Conservation (phyloP, 92 coral and sea anemone genomes). For the Paragorgia papillata region DNA sequence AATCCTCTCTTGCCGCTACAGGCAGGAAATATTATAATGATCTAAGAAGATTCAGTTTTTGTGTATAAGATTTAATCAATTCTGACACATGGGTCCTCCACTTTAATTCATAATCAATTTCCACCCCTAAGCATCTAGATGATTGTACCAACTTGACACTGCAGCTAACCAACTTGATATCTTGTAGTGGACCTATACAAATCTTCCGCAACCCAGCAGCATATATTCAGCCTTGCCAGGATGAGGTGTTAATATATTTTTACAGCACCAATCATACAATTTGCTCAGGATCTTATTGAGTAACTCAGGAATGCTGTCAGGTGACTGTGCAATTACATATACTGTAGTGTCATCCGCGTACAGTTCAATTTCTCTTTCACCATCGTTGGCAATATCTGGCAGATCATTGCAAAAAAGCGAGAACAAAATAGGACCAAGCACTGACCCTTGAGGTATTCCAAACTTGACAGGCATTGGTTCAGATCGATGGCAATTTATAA, state of each 20-base stretch:
- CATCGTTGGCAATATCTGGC: too few relatives aligned
- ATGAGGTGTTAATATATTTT: too few relatives aligned
- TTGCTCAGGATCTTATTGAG: too few relatives aligned
- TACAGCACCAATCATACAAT: too few relatives aligned
- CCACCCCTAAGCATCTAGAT: constrained; percentile 43
- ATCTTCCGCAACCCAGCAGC: constrained; percentile 31
- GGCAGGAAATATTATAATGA: too few relatives aligned
- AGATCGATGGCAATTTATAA: constrained; percentile 2
- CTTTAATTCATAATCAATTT: constrained; percentile 34
- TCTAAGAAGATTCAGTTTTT: too few relatives aligned
- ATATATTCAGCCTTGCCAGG: constrained; percentile 31
- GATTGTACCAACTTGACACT: constrained; percentile 14
- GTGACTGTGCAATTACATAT: too few relatives aligned
- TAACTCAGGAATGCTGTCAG: too few relatives aligned
- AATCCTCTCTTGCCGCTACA: too few relatives aligned
- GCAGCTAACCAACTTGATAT: constrained; percentile 14
- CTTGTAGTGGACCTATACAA: constrained; percentile 50
- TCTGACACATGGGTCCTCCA: constrained; percentile 41
- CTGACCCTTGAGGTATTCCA: constrained; percentile 52
- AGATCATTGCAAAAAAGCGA: constrained; percentile 45
- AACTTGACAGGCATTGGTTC: constrained; percentile 32
- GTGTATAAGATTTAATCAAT: constrained; percentile 3
- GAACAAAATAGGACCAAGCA: constrained; percentile 42
- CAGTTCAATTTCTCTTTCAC: too few relatives aligned
- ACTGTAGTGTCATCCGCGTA: too few relatives aligned